Evolutionary conservation across 1,140 invertebrate species (phyloP).

Genomic region (Meloidogyne floridensis): DNA sequence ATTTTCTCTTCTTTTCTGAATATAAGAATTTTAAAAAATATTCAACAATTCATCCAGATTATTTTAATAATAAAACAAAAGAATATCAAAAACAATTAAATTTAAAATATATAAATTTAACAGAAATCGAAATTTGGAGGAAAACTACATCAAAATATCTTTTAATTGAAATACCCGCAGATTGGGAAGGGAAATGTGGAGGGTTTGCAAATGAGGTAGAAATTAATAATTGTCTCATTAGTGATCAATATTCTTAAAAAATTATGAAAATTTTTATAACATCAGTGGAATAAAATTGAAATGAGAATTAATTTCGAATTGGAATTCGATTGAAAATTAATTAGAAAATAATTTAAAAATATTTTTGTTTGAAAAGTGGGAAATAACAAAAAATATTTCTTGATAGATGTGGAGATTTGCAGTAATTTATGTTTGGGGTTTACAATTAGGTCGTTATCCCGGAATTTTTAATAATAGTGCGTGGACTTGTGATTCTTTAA

Average conservation of each 20-base stretch:
- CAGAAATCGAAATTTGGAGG: neutral
- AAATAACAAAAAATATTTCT: too few species aligned
- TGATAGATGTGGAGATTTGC: neutral
- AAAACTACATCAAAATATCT: neutral
- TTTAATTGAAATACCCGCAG: neutral
- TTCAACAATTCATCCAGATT: neutral
- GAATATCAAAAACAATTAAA: neutral
- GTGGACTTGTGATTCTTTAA: neutral
- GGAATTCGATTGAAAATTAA: too few species aligned
- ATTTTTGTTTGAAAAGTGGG: too few species aligned
- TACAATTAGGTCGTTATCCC: neutral
- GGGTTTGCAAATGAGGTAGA: neutral
- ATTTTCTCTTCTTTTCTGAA: neutral
- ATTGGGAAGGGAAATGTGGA: neutral
- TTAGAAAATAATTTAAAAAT: too few species aligned
- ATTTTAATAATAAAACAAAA: neutral
- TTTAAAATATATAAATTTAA: conserved; percentile 8
- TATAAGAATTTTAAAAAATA: neutral
- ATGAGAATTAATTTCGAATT: too few species aligned
- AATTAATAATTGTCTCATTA: too few species aligned
- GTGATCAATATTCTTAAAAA: too few species aligned
- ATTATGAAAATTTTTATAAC: too few species aligned
- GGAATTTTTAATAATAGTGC: conserved; percentile 3
- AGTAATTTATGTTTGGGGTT: neutral
- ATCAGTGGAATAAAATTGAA: too few species aligned